A percentile compares a stretch with the other conserved stretches of the same genome.
These are phyloP conservation scores for Orcinus orca DNA, from an alignment of 2,113 vertebrate genomes.

Conservation along the genomic window DNA sequence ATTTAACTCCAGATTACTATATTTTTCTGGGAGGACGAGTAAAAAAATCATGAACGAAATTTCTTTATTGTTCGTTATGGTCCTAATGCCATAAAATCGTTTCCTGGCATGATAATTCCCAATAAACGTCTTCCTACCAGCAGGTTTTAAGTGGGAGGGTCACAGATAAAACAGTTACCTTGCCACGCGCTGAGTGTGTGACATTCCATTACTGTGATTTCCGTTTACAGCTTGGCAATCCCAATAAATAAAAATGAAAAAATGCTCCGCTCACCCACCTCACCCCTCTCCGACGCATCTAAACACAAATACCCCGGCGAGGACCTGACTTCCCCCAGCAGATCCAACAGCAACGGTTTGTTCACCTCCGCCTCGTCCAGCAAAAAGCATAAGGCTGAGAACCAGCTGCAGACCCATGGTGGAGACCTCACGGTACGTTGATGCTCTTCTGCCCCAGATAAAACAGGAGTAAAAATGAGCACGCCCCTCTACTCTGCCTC, in stretches of 20 bases:
- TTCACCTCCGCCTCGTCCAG: conserved; percentile 82
- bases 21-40: conserved; percentile 57
- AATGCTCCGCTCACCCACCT: conserved; percentile 89
- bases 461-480: neutral
- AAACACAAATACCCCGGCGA: conserved; percentile 85
- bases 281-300: conserved; percentile 87
- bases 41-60: conserved; percentile 72
- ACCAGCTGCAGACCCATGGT: conserved; percentile 75
- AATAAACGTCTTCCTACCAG: conserved; percentile 63
- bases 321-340: conserved; percentile 85
- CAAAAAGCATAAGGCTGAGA: conserved; percentile 84
- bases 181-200: conserved; percentile 74
- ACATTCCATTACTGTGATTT: conserved; percentile 82
- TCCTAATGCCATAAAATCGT: conserved; percentile 67
- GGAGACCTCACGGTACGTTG: conserved; percentile 83
- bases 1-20: conserved; percentile 69
- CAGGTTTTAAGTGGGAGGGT: conserved; percentile 77
- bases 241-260: conserved; percentile 91
- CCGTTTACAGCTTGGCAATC: conserved; percentile 85
- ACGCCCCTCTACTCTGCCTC: neutral
- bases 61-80: conserved; percentile 66
- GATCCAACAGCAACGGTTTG: conserved; percentile 77
- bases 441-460: neutral
- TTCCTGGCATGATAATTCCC: conserved; percentile 71
- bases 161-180: conserved; percentile 77